These are phyloP conservation scores for Drosophila lini DNA, from an alignment of 1,140 invertebrate genomes.

Conservation along the genomic window DNA sequence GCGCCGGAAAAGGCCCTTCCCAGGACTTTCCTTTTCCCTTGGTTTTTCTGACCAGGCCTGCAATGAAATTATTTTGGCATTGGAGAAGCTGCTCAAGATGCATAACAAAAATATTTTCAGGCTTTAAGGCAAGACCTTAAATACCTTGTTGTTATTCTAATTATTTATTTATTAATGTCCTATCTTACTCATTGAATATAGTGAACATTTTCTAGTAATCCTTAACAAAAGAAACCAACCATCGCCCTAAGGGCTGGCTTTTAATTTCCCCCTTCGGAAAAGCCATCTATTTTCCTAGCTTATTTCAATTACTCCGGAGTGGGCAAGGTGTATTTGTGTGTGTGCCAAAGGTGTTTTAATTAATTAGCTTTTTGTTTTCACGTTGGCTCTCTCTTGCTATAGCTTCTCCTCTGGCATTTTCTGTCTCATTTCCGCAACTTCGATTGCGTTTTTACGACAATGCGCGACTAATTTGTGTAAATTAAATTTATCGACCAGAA, in stretches of 20 bases:
- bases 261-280: conserved; percentile 10
- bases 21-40: conserved; percentile 9
- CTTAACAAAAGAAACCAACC: conserved; percentile 4
- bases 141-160: too few relatives aligned
- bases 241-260: conserved; percentile 11
- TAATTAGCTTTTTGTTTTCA: conserved; percentile 82
- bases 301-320: conserved; percentile 29
- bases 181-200: too few relatives aligned
- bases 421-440: conserved; percentile 31
- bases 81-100: conserved; percentile 13
- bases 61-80: conserved; percentile 60
- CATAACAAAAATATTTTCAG: background rate
- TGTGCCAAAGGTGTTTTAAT: conserved; percentile 74
- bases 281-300: conserved; percentile 37
- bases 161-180: background rate
- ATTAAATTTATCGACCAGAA: conserved; percentile 83
- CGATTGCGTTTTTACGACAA: conserved; percentile 79
- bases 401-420: conserved; percentile 33
- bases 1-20: conserved; percentile 42
- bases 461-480: conserved; percentile 81
- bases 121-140: background rate
- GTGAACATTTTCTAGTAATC: background rate
- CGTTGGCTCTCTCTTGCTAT: conserved; percentile 59
- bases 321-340: conserved; percentile 2
- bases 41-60: background rate